Evolutionary conservation across 2,888 invertebrate species (phyloP), one percentile per base, ranked within the genome.

Genomic region (Aromia moschata): DNA sequence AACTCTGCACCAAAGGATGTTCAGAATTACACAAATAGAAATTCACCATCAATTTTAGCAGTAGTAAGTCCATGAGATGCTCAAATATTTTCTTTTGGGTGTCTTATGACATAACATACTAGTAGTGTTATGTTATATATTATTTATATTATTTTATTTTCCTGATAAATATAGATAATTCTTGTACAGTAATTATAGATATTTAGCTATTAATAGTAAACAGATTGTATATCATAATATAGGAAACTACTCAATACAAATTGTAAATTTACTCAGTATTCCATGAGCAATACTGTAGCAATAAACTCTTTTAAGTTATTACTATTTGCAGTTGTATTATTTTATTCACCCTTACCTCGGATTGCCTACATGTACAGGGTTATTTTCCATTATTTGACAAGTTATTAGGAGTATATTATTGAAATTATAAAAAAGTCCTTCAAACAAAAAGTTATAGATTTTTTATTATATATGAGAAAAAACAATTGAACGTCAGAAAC

Each of bases 71-170:
- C 37, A 15, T 38, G 25, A 38, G 17, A 47, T 30, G 31, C 16
- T 45, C 47, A 47, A 38, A 56, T 44, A 47, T 60, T 57, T 56
- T 60, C 17, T 38, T 60, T 56, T 56, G 60, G 54, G 30, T 49
- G 14, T 55, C 10, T 38, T 38, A 44, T 47, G 45, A 31, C 16
- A 43, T 17, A 54, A 46, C 41, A 47, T 41, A 10, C 7, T 54
- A 44, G 15, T 43, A 41, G 15, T 41, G 47, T 47, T 36, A 36
- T 31, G 46, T 46, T 41, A 43, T 30, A n/a, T n/a, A 60, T 70
- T 70, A 74, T 74, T 72, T 74, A 72, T 73, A 71, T 70, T 72
- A 70, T 74, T 73, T 74, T 74, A 72, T 69, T 72, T 69, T 72
- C 68, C 64, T 71, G 71, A 72, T 74, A 68, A 68, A 72, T 71